These are phyloP conservation scores for Aptenodytes patagonicus DNA, from an alignment of 2,113 vertebrate species.

Conservation along the genomic window DNA sequence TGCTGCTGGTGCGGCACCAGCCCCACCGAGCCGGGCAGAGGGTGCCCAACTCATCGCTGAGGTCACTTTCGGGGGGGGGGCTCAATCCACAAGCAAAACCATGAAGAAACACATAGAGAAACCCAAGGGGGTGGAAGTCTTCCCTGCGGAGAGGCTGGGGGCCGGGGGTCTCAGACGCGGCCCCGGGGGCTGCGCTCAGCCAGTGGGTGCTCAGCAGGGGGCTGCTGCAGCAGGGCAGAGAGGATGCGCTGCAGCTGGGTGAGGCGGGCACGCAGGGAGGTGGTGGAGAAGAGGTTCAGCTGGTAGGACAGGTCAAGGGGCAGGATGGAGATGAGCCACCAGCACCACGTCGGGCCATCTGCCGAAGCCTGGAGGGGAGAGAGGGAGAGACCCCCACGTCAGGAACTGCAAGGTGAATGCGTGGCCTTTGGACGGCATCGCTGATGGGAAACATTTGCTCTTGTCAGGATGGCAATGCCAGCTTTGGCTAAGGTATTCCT, in stretches of 20 bases:
- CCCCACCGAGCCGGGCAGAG: neutral
- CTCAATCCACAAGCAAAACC: neutral
- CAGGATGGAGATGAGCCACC: slow-evolving; percentile 83
- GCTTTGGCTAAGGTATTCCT: neutral
- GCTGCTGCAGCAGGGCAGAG: slow-evolving; percentile 77
- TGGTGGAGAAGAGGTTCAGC: slow-evolving; percentile 80
- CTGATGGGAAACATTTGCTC: neutral
- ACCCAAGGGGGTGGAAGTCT: neutral
- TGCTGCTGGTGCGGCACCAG: neutral
- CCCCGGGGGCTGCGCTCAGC: neutral
- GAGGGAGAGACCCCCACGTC: neutral
- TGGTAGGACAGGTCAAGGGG: slow-evolving; percentile 81
- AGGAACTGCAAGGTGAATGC: neutral
- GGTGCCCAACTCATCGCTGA: neutral
- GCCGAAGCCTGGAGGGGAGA: slow-evolving; percentile 60
- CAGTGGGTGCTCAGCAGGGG: neutral
- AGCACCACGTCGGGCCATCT: slow-evolving; percentile 82
- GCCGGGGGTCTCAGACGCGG: neutral
- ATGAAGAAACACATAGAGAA: neutral
- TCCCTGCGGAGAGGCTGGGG: neutral
- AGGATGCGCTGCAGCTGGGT: slow-evolving; percentile 81
- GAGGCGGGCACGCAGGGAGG: slow-evolving; percentile 80
- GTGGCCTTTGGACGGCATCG: rapidly evolving
- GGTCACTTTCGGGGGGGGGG: neutral
- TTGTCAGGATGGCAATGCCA: neutral